Percentiles rank a stretch among this genome's conserved stretches.
Conservation (phyloP, 2,888 invertebrate species). For the Malacosoma neustria region DNA sequence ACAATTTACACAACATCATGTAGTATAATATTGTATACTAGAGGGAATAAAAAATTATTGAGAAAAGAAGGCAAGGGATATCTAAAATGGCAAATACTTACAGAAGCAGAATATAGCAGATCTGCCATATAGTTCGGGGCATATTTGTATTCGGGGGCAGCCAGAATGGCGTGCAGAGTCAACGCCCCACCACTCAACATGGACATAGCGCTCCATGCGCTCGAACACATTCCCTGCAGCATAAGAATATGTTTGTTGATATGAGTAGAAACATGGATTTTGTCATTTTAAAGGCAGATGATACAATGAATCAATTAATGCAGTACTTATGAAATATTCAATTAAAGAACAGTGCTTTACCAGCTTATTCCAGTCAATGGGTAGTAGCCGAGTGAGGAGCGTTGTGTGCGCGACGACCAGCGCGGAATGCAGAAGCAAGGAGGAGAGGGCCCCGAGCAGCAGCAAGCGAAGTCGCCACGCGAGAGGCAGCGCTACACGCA, state of each 20-base stretch:
- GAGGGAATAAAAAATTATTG: no score
- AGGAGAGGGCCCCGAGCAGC: conserved; percentile 50
- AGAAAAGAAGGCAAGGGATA: no score
- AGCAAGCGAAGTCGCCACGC: conserved; percentile 42
- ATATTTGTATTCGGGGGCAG: conserved; percentile 26
- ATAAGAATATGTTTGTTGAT: no score
- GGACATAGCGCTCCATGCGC: conserved; percentile 35
- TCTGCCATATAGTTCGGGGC: conserved; percentile 21
- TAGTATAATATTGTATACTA: no score
- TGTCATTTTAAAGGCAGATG: no score
- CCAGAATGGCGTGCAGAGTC: conserved; percentile 35
- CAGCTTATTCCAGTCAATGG: conserved; percentile 49
- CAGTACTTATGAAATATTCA: no score
- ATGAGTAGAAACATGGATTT: no score
- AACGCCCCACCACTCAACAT: conserved; percentile 35
- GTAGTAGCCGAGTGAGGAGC: conserved; percentile 51
- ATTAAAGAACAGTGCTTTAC: not conserved
- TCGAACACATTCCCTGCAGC: conserved; percentile 24
- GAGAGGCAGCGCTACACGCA: conserved; percentile 32
- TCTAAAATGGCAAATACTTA: no score
- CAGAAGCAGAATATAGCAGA: conserved; percentile 27
- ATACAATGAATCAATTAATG: no score
- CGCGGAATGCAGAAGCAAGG: conserved; percentile 50
- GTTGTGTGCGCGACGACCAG: conserved; percentile 48
- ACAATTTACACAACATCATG: no score